Base-by-base conservation (phyloP, 2,888 invertebrate genomes). In the Macrosoma leucophasiata region DNA sequence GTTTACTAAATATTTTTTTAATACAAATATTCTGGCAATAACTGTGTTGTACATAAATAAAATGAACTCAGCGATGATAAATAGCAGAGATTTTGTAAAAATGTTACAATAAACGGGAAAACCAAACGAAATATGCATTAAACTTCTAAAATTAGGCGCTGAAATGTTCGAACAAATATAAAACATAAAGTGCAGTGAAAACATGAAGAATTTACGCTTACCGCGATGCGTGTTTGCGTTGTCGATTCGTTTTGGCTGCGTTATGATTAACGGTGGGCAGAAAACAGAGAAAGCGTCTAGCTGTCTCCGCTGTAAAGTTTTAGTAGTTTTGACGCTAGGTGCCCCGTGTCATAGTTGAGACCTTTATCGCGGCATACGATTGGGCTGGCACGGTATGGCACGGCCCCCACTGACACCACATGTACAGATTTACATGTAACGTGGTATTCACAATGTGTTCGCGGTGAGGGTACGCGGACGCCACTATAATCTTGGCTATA, bases 381-480 rank as follows among this genome's bases (percentile, higher is more conserved):
- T 63, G 62, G 58, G 52, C 76, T 70, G 84, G 78, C 71, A 82
- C 82, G 67, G 78, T 76, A 68, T 67, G 82, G 79, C 73, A 84
- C 82, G 73, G 47, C 71, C 65, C 63, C 61, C 67, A 52, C 61
- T 62, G 55, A 68, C 71, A 74, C 70, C 72, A 78, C 72, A 77
- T 71, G 57, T 72, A 65, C 60, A 57, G 56, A 60, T 58, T 64
- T 66, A 56, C 49, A 50, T 53, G 43, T 76, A 69, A 74, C 59
- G 75, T 50, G 50, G 58, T 50, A 42, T 76, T 50, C 54, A 66
- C 69, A n/a, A n/a, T n/a, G n/a, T n/a, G n/a, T n/a, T n/a, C n/a
- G n/a, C n/a, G n/a, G n/a, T n/a, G n/a, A n/a, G n/a, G n/a, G n/a
- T n/a, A n/a, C n/a, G n/a, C n/a, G n/a, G n/a, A n/a, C n/a, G n/a